These are phyloP conservation scores for Pseudonaja textilis DNA, from an alignment of 2,113 vertebrate genomes.

Conservation along the genomic window DNA sequence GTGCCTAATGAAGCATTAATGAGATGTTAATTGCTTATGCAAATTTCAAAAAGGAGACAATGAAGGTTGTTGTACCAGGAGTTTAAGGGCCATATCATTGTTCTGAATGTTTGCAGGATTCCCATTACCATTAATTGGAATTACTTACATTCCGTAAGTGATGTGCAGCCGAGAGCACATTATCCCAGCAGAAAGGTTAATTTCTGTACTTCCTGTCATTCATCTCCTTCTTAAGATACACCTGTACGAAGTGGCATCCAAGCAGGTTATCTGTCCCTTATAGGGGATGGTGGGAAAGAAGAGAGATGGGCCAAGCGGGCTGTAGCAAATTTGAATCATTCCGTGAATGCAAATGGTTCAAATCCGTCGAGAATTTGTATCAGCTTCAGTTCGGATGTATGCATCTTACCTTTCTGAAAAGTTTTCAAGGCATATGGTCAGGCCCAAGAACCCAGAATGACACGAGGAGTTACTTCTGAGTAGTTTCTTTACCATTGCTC, in stretches of 20 bases:
- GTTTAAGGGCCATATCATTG: slow-evolving; percentile 59
- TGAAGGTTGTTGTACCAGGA: slow-evolving; percentile 51
- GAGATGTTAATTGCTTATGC: slow-evolving; percentile 69
- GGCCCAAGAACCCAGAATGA: neutral
- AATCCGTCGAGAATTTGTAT: neutral
- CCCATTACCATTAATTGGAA: slow-evolving; percentile 60
- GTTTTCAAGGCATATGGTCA: neutral
- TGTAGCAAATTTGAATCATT: neutral
- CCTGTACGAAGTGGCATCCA: slow-evolving; percentile 11
- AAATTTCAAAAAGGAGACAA: slow-evolving; percentile 61
- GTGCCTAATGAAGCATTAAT: slow-evolving; percentile 68
- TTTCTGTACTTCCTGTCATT: slow-evolving; percentile 12
- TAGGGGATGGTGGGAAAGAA: neutral
- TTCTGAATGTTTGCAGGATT: slow-evolving; percentile 45
- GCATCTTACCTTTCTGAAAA: neutral
- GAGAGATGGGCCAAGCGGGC: neutral
- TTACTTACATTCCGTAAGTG: slow-evolving; percentile 26
- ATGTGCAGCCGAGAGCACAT: neutral
- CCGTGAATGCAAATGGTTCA: neutral
- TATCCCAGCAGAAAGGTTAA: slow-evolving; percentile 42
- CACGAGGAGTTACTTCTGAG: neutral
- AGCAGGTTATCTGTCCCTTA: neutral
- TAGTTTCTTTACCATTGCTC: neutral
- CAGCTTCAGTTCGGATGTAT: neutral
- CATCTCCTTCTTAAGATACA: slow-evolving; percentile 32